phyloP scores from a whole-genome alignment of 37 sponge, comb jelly and placozoan species.

The Oopsacas minuta region DNA sequence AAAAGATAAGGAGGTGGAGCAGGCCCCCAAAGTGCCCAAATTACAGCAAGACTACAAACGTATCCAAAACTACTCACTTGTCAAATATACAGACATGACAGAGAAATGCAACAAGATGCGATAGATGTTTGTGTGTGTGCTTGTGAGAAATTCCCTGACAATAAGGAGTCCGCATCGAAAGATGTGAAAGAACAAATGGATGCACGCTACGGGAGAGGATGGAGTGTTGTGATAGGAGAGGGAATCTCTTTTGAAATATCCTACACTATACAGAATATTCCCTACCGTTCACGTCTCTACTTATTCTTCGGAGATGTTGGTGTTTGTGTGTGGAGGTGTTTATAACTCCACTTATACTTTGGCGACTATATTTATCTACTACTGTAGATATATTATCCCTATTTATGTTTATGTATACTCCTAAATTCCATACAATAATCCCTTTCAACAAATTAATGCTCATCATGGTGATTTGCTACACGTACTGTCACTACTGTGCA shows the following conservation, averaged over 20 bases:
- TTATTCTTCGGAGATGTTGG: not conserved
- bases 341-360: too few species aligned
- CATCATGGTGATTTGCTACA: too few species aligned
- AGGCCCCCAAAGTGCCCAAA: not conserved
- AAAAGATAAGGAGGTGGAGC: not conserved
- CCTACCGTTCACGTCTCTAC: too few species aligned
- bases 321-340: not conserved
- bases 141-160: not conserved
- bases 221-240: not conserved
- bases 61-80: not conserved
- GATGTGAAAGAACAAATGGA: not conserved
- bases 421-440: too few species aligned
- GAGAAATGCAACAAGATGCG: not conserved
- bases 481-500: too few species aligned
- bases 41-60: not conserved
- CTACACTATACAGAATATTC: not conserved
- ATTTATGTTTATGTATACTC: too few species aligned
- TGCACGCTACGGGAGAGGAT: not conserved
- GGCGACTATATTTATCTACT: too few species aligned
- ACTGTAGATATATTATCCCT: too few species aligned
- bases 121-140: not conserved
- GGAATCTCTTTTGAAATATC: not conserved
- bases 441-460: too few species aligned
- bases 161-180: not conserved
- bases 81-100: not conserved